Evolutionary conservation across 2,888 invertebrate genomes (phyloP).

Genomic region (Caradrina clavipalpis): DNA sequence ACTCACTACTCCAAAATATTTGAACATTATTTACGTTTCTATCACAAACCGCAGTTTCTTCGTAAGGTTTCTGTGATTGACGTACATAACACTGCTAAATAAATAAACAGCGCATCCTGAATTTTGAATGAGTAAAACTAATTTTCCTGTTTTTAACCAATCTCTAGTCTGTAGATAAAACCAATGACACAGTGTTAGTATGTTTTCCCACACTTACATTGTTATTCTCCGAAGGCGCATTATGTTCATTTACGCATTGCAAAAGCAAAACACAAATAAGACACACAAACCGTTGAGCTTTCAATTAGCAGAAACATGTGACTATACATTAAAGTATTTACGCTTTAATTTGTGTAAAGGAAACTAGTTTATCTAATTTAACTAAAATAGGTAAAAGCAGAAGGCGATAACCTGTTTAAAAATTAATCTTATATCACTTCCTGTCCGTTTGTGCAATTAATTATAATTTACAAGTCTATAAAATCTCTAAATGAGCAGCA

Average conservation of each 20-base stretch:
- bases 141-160: constrained; percentile 55
- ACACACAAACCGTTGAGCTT: constrained; percentile 11
- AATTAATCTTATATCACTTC: constrained; percentile 43
- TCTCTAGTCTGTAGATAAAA: constrained; percentile 16
- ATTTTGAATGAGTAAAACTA: constrained; percentile 25
- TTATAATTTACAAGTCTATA: constrained; percentile 60
- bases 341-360: constrained; percentile 15
- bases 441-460: constrained; percentile 50
- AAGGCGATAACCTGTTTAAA: constrained; percentile 31
- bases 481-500: constrained; percentile 51
- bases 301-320: constrained; percentile 30
- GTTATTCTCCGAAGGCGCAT: constrained; percentile 26
- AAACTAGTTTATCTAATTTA: constrained; percentile 38
- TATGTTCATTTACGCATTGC: constrained; percentile 8
- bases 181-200: constrained; percentile 19
- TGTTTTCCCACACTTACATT: constrained; percentile 22
- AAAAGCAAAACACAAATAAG: constrained; percentile 32
- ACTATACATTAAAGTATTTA: constrained; percentile 1
- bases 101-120: constrained; percentile 61
- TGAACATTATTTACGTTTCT: constrained; percentile 43
- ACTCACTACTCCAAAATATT: constrained; percentile 53
- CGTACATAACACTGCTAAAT: constrained; percentile 67
- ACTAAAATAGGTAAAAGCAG: constrained; percentile 43
- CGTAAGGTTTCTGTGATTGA: constrained; percentile 61
- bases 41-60: constrained; percentile 36